Base-by-base conservation (phyloP, 2,113 vertebrate species). In the Acinonyx jubatus region DNA sequence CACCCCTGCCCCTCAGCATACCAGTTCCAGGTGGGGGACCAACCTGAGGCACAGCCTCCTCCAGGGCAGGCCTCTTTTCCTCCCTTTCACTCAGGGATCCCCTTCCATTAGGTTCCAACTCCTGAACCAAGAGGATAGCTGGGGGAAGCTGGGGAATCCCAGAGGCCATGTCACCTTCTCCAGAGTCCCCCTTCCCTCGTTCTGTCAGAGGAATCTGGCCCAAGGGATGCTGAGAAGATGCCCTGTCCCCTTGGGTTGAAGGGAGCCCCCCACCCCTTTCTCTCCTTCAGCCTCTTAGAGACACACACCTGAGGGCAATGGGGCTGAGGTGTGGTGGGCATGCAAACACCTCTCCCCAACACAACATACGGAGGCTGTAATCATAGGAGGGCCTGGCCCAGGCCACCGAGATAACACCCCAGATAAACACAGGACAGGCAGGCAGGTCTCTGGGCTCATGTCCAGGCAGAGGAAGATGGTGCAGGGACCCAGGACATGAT, bases 161-260 rank as follows among this genome's bases (percentile, higher is more conserved):
- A 23, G n/a, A 27, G 52, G 11, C 45, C 4, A 7, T 29, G 11
- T 52, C 19, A 76, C 9, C 19, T 19, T n/a, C n/a, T 25, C 29
- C 27, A 61, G 94, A 79, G 52, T 9, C 27, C 48, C 25, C 33
- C 7, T 86, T 23, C 33, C 66, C 33, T 33, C 41, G 65, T 61
- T 21, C 19, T 48, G 55, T n/a, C 78, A 73, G 38, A 89, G 57
- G 25, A 33, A 33, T 55, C 16, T 2, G 36, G 78, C 91, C 65
- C 71, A 18, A 11, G n/a, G 1, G 2, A 36, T 63, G 3, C 31
- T n/a, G 1, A 31, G 31, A 66, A 1, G 5, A 71, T 3, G 27
- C 48, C 45, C 41, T 38, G 52, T 48, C 50, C 31, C 45, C 8
- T 36, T 3, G 27, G 52, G 23, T 45, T 83, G 79, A 73, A 5